These are phyloP conservation scores for Scaptomyza reducta DNA, from an alignment of 2,888 invertebrate species.

Conservation along the genomic window DNA sequence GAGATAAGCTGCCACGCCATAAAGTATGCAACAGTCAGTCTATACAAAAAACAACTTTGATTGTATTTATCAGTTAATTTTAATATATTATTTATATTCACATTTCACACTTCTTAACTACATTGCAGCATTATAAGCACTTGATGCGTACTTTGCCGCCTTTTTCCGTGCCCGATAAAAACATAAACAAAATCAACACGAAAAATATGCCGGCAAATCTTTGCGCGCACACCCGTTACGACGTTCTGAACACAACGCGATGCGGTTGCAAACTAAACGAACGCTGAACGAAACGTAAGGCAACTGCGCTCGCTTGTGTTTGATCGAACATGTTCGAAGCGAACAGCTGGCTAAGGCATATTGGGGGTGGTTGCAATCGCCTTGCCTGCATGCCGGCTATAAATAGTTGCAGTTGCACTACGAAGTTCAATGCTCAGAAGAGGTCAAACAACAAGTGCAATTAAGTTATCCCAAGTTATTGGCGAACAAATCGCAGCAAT, in stretches of 20 bases:
- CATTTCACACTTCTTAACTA: slow-evolving; percentile 25
- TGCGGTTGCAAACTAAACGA: slow-evolving; percentile 39
- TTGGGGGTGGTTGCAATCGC: slow-evolving; percentile 12
- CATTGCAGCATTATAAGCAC: slow-evolving; percentile 10
- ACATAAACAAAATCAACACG: slow-evolving; percentile 55
- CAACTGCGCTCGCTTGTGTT: background rate
- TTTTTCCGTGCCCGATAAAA: slow-evolving; percentile 45
- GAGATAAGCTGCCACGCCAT: slow-evolving; percentile 28
- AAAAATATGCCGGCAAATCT: slow-evolving; percentile 40
- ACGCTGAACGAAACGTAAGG: background rate
- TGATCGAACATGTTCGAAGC: slow-evolving; percentile 25
- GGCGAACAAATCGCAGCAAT: slow-evolving; percentile 64
- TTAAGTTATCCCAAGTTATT: slow-evolving; percentile 66
- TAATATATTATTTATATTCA: slow-evolving; percentile 13
- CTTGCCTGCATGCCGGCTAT: slow-evolving; percentile 21
- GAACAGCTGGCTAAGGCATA: slow-evolving; percentile 20
- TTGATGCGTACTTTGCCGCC: slow-evolving; percentile 45
- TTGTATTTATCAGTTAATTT: slow-evolving; percentile 3
- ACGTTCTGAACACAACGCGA: slow-evolving; percentile 44
- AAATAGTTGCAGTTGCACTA: slow-evolving; percentile 53
- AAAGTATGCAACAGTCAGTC: slow-evolving; percentile 51
- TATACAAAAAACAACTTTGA: background rate
- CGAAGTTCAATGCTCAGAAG: slow-evolving; percentile 69
- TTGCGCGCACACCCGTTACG: slow-evolving; percentile 2
- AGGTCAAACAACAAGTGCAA: slow-evolving; percentile 54